Evolutionary conservation across 92 coral and sea anemone species (phyloP), one percentile per base, ranked within the genome.

Genomic region (Meandrina meandrites): DNA sequence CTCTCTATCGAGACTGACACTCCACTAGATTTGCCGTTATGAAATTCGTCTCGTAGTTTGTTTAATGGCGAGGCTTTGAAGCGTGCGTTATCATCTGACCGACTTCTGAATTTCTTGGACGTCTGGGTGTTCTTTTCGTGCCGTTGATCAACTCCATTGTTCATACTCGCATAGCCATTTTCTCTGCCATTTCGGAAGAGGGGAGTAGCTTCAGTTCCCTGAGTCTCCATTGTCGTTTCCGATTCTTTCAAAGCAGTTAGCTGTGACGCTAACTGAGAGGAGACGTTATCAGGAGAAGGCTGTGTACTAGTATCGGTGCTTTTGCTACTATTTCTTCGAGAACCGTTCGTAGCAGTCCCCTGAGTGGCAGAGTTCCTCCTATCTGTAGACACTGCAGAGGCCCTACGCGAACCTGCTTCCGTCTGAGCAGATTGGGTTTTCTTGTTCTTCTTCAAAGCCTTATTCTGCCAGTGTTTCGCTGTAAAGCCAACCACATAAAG

Each of bases 391-490:
- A 35, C 8, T 3, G 77, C 76, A 30, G 88, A 76, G n/a, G 88
- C 64, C 21, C 64, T 85, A 8, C 88, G 83, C 47, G 88, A 78
- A 5, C 50, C 76, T 0, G 88, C 48, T 10, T 79, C 85, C 40
- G 79, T 90, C 83, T 83, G 93, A 15, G 94, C 91, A 19, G 82
- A 79, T 50, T 73, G 88, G 5, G 87, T 21, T 53, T 85, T 89
- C 75, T 88, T 91, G 32, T 86, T 87, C 82, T 94, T 96, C 47
- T 93, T 92, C 73, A 96, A 88, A 11, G 98, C 99, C 76, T 95
- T 95, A 62, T 96, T 94, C 81, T 92, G 96, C 99, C 99, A 97
- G 89, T 92, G 98, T 83, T 95, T 97, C 0, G 98, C 99, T 3
- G 96, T 94, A 53, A 94, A 97, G 11, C 99, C 99, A 17, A 97